Percentiles rank a stretch among this genome's conserved stretches.
Conservation (phyloP, 2,797 vertebrate genomes). For the Aplochiton taeniatus region DNA sequence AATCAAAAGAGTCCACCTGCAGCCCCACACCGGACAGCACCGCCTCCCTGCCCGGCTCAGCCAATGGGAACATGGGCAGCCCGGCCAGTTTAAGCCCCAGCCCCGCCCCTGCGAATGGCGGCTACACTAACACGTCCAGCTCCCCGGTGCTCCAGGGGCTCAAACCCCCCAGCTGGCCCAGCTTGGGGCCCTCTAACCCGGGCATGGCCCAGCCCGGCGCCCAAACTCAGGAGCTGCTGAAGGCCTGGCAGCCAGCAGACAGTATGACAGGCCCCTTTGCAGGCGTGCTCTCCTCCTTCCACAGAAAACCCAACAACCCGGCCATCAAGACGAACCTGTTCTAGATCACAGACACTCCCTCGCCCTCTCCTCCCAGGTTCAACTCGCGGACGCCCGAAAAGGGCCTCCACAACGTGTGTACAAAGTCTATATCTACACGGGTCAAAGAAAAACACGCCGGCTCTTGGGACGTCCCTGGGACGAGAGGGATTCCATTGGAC, state of each 20-base stretch:
- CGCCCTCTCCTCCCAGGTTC: background rate
- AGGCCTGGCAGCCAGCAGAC: constrained; percentile 93
- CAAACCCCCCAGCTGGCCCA: constrained; percentile 86
- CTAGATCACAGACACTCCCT: constrained; percentile 70
- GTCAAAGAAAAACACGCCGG: too few species aligned
- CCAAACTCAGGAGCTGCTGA: constrained; percentile 88
- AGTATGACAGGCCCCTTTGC: constrained; percentile 91
- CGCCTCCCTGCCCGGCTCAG: constrained; percentile 84
- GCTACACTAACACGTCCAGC: constrained; percentile 74
- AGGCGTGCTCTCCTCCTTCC: constrained; percentile 92
- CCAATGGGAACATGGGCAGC: constrained; percentile 80
- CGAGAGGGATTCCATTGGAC: background rate
- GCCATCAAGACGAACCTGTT: constrained; percentile 92
- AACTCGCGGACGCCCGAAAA: too few species aligned
- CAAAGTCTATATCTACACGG: too few species aligned
- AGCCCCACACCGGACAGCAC: constrained; percentile 96
- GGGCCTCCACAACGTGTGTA: too few species aligned
- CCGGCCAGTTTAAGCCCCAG: constrained; percentile 89
- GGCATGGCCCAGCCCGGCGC: constrained; percentile 71
- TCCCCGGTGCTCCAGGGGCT: constrained; percentile 83
- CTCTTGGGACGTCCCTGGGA: background rate
- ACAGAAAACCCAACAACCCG: constrained; percentile 85
- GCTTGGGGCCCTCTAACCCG: constrained; percentile 78
- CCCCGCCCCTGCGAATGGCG: constrained; percentile 71
- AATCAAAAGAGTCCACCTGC: constrained; percentile 95